These are phyloP conservation scores for Tupaia tana DNA, from an alignment of 2,113 vertebrate genomes.

Conservation along the genomic window DNA sequence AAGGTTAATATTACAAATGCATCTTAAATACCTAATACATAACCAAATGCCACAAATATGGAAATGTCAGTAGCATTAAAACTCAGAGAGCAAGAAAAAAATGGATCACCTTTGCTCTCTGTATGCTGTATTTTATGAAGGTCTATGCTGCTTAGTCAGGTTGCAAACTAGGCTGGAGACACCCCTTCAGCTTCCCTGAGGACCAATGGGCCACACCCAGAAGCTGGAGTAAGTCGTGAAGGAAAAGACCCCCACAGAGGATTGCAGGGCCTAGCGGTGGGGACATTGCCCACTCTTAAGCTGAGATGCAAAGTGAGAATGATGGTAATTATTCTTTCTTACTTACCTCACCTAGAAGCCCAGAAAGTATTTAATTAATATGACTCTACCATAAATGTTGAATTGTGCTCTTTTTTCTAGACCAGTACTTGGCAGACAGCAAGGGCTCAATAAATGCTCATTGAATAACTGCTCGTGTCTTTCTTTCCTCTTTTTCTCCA, in stretches of 20 bases:
- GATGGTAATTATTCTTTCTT: background rate
- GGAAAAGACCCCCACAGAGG: background rate
- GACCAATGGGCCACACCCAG: background rate
- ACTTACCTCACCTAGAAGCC: background rate
- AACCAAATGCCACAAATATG: constrained; percentile 81
- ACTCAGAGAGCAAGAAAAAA: constrained; percentile 72
- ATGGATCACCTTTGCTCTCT: constrained; percentile 67
- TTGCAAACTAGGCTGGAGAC: background rate
- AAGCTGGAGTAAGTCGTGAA: background rate
- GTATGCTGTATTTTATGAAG: constrained; percentile 4
- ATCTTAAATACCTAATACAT: constrained; percentile 83
- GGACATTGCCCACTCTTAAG: background rate
- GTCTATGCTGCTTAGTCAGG: background rate
- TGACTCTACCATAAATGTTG: background rate
- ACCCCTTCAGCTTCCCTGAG: background rate
- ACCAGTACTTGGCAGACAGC: background rate
- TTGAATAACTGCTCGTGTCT: background rate
- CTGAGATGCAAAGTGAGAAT: background rate
- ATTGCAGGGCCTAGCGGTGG: too few species aligned
- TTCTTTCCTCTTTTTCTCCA: background rate
- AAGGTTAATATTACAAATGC: constrained; percentile 86
- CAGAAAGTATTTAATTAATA: background rate
- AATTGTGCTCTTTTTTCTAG: background rate
- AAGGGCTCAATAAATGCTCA: background rate
- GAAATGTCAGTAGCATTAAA: constrained; percentile 81